These are phyloP conservation scores for Paramuricea clavata DNA, from an alignment of 92 coral and sea anemone species.

Conservation along the genomic window DNA sequence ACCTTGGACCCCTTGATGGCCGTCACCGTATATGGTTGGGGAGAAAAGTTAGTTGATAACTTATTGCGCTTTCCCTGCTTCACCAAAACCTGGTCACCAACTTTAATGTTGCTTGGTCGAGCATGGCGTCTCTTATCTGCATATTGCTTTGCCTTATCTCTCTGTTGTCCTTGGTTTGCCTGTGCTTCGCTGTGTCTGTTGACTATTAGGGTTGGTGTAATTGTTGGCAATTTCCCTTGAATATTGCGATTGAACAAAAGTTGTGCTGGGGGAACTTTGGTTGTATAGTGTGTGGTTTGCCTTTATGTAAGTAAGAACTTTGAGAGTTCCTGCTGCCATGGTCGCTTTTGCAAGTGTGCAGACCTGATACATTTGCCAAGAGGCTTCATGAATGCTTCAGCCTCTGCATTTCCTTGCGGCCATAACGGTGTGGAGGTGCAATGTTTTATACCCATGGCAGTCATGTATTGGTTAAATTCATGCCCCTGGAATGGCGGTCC, in stretches of 20 bases:
- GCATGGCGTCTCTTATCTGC: conserved; percentile 13
- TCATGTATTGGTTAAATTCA: background rate
- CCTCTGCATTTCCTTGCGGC: background rate
- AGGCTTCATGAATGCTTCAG: conserved; percentile 1
- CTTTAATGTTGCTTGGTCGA: conserved; percentile 2
- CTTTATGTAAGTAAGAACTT: background rate
- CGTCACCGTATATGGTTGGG: conserved; percentile 5
- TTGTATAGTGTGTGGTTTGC: background rate
- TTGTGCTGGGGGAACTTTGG: background rate
- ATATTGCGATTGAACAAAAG: background rate
- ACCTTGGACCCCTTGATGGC: conserved; percentile 8
- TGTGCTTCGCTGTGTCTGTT: background rate
- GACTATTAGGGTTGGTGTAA: background rate
- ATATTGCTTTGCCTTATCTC: conserved; percentile 13
- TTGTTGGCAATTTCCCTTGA: background rate
- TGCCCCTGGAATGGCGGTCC: background rate
- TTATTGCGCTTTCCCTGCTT: conserved; percentile 13
- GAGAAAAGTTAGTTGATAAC: background rate
- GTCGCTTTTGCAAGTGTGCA: background rate
- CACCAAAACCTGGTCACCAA: conserved; percentile 21
- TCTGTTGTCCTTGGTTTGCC: background rate
- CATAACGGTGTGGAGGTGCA: background rate
- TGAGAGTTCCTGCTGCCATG: background rate
- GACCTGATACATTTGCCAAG: background rate
- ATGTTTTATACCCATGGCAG: background rate